Evolutionary conservation across 2,888 invertebrate species (phyloP).

Genomic region (Desoria tigrina): DNA sequence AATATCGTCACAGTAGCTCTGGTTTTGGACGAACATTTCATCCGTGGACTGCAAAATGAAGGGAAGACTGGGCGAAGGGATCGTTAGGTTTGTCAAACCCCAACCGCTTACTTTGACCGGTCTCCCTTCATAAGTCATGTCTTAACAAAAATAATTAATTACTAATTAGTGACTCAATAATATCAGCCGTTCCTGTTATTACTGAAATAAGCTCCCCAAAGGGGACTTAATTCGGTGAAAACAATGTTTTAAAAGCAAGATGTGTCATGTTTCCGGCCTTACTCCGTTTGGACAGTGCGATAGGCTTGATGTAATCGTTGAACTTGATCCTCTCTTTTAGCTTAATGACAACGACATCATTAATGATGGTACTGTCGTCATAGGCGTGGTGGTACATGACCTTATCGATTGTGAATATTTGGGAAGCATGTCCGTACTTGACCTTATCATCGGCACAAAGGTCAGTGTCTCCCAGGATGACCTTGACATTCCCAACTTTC

Average conservation of each 20-base stretch:
- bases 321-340: constrained; percentile 30
- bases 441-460: constrained; percentile 30
- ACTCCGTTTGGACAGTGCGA: constrained; percentile 7
- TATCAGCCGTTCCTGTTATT: too few species aligned
- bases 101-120: constrained; percentile 27
- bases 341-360: constrained; percentile 30
- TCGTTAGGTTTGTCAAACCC: constrained; percentile 40
- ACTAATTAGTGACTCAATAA: too few species aligned
- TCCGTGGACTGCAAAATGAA: constrained; percentile 26
- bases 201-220: too few species aligned
- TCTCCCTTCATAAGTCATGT: constrained; percentile 17
- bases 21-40: constrained; percentile 35
- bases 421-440: constrained; percentile 2
- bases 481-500: constrained; percentile 12
- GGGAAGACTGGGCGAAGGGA: neutral
- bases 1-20: constrained; percentile 21
- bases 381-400: constrained; percentile 33
- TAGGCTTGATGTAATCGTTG: constrained; percentile 17
- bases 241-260: too few species aligned
- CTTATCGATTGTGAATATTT: constrained; percentile 28
- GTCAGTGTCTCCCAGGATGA: constrained; percentile 31
- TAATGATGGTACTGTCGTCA: constrained; percentile 12
- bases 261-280: too few species aligned
- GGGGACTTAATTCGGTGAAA: too few species aligned
- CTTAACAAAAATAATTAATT: neutral